A percentile compares a stretch with the other conserved stretches of the same genome.
These are phyloP conservation scores for Ophion ventricosus DNA, from an alignment of 2,888 invertebrate species.

Conservation along the genomic window DNA sequence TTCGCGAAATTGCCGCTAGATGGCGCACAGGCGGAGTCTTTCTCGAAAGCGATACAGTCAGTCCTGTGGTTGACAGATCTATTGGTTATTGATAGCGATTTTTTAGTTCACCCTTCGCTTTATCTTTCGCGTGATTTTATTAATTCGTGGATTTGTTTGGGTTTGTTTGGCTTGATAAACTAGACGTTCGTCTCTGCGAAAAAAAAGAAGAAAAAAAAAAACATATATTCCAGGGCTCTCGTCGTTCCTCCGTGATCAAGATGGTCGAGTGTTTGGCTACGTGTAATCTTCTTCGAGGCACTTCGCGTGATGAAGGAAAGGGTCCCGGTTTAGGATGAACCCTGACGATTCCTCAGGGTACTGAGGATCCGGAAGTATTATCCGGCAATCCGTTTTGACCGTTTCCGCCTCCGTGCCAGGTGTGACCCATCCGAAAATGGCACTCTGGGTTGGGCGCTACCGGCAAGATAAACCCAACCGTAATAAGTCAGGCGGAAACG, in stretches of 20 bases:
- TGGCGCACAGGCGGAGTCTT: not conserved
- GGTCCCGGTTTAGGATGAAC: not conserved
- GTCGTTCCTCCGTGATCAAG: not conserved
- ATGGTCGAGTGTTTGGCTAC: not conserved
- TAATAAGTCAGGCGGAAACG: slow-evolving; percentile 46
- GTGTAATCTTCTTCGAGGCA: not conserved
- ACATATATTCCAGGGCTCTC: not conserved
- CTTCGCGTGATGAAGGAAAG: not conserved
- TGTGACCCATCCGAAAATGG: not conserved
- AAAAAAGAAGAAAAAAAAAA: no score
- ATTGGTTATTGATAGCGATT: no score
- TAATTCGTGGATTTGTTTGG: no score
- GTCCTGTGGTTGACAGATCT: no score
- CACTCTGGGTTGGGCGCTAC: not conserved
- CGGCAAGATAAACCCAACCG: slow-evolving; percentile 43
- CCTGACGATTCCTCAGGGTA: not conserved
- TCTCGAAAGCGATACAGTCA: not conserved
- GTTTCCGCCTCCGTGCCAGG: not conserved
- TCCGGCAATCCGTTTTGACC: slow-evolving; percentile 3
- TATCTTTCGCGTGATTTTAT: slow-evolving; percentile 34
- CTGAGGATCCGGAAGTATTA: not conserved
- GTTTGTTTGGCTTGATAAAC: no score
- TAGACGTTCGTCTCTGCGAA: not conserved
- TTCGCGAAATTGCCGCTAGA: not conserved
- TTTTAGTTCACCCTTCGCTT: slow-evolving; percentile 24